Base-by-base conservation (phyloP, 2,888 invertebrate genomes). In the Aphodius granarius region DNA sequence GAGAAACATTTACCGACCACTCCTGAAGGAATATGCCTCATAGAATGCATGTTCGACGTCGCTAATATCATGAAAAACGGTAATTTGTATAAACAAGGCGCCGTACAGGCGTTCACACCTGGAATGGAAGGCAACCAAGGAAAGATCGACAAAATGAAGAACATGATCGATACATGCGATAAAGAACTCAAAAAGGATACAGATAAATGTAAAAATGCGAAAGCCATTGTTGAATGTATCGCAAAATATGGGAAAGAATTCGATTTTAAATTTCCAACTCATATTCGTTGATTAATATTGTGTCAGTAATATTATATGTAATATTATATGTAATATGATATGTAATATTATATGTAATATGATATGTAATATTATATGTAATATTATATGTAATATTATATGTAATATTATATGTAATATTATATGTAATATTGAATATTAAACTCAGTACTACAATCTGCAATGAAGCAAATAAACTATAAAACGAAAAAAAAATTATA, bases 61-160 rank as follows among this genome's bases (percentile, higher is more conserved):
- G 81, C 80, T 6, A 82, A 83, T 20, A 82, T 87, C 62, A 85
- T 87, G 83, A 81, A 83, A 66, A 80, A 85, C 66, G 86, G 86
- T 9, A 84, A 84, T 75, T 83, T 84, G 76, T 78, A 83, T 75
- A 85, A 83, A 75, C 78, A 80, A 13, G 86, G 86, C 3, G 81
- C 86, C 66, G 78, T 86, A 4, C 71, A 81, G 0, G 81, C 83
- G 23, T 80, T 85, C 23, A 81, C 82, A 9, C 81, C 84, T n/a
- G 76, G 81, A 13, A 62, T 84, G 70, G 82, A 81, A 43, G 84
- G 83, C 1, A 82, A 86, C 73, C 66, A 80, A 1, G 79, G 76
- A 3, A 84, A 84, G 74, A 72, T 84, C 16, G 77, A 78, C 16
- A 83, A 83, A 70, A 62, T 86, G 73, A 83, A 81, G 63, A 75